A percentile compares a stretch with the other conserved stretches of the same genome.
These are phyloP conservation scores for Noctuana brunneofusca DNA, from an alignment of 2,888 invertebrate species.

Conservation along the genomic window DNA sequence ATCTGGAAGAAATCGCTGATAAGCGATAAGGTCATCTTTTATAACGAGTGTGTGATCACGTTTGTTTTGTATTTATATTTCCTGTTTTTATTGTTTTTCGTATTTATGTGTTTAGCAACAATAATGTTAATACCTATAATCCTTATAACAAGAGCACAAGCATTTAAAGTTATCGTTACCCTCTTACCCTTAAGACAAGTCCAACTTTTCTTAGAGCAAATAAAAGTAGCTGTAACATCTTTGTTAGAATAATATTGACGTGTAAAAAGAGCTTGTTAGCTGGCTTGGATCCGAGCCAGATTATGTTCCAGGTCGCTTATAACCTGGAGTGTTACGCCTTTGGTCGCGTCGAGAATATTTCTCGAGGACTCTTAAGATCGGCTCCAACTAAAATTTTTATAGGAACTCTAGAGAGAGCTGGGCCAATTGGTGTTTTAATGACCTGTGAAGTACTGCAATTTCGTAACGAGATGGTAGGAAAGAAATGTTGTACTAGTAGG, in stretches of 20 bases:
- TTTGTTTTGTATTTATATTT: too few species aligned
- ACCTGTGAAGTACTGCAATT: conserved; percentile 26
- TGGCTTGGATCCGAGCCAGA: conserved; percentile 29
- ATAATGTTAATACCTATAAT: too few species aligned
- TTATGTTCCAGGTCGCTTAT: conserved; percentile 32
- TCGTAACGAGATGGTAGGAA: conserved; percentile 12
- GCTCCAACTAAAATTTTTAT: conserved; percentile 33
- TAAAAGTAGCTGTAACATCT: conserved; percentile 11
- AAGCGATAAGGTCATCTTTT: too few species aligned
- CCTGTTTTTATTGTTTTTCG: too few species aligned
- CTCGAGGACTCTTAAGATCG: conserved; percentile 29
- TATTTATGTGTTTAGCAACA: too few species aligned
- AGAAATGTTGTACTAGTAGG: conserved; percentile 16
- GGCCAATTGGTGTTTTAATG: conserved; percentile 34
- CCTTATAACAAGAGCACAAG: too few species aligned
- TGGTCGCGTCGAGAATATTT: conserved; percentile 31
- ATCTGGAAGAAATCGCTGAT: too few species aligned
- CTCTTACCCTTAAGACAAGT: not conserved
- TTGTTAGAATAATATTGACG: conserved; percentile 31
- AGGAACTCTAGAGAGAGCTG: conserved; percentile 27
- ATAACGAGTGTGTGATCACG: too few species aligned
- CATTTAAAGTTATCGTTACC: too few species aligned
- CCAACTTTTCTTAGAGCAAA: conserved; percentile 1
- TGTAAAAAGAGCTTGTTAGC: conserved; percentile 32
- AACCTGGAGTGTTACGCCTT: conserved; percentile 34